Base-by-base conservation (phyloP, 2,113 vertebrate genomes). In the Otus sunia region DNA sequence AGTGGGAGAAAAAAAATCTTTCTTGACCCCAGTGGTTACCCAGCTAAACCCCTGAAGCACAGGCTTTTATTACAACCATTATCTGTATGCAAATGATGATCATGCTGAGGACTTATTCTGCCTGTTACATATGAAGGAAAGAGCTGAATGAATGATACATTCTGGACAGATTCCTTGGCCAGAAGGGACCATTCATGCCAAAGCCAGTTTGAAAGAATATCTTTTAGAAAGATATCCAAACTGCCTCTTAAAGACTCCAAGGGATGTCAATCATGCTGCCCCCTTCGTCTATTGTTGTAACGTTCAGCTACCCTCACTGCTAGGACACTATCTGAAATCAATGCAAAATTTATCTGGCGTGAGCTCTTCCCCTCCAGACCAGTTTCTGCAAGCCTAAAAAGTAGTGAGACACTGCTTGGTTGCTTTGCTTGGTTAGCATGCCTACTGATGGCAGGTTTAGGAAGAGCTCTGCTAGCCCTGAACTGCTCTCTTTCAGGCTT, bases 31-130 rank as follows among this genome's bases (percentile, higher is more conserved):
- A 79, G 85, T 90, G 63, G 85, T 92, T 96, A 81, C 77, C 64
- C 94, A 94, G 85, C 77, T 90, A 96, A 94, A 93, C 43, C 95
- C 81, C 66, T 47, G 88, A 93, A 96, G 90, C 69, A 84, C 23
- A 79, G 78, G 81, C 53, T 93, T 93, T 95, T 94, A 92, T 94
- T 89, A 92, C 47, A 92, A 81, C 84, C 73, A 93, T 96, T 96
- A 90, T 95, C 62, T 94, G 90, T 94, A 94, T 92, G 94, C 90
- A 96, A 96, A 95, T 93, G 36, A 92, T 60, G 74, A 88, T 86
- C 90, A 82, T 56, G 85, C 92, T 90, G 95, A 93, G 90, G 94
- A 93, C 82, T 95, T 94, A 92, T 5, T 91, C 78, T 90, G 90
- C 92, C 86, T 80, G 63, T 80, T 92, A 69, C 67, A 45, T 93